Evolutionary conservation across 2,797 vertebrate species (phyloP), one percentile per base, ranked within the genome.

Genomic region (Anguilla marmorata): DNA sequence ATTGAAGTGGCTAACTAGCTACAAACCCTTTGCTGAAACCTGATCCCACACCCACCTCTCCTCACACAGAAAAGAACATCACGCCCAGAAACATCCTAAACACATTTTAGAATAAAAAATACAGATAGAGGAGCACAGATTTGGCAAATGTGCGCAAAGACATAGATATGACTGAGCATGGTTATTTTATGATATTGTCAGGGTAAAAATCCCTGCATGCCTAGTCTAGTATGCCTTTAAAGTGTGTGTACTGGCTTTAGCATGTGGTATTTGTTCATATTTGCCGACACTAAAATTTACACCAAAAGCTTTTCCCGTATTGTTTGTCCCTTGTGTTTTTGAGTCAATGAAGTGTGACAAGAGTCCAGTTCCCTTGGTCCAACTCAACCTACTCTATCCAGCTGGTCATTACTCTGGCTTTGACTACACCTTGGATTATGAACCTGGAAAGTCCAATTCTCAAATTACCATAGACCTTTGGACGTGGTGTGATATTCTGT

Each of bases 391-490:
- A 30, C 16, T 86, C 79, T 85, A 83, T 4, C 58, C 37, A 79
- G 16, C 19, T 83, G 86, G 85, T 58, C 79, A 83, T 60, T 45
- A 0, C 90, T 85, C 16, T 74, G 74, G 52, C 88, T 90, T 9
- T 80, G 76, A 88, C 19, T 90, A 41, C 79, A 85, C 45, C 86
- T 50, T 48, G 8, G 83, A 60, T 87, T 41, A 86, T 89, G 85
- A 91, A 90, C 87, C 86, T 56, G 50, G 85, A 89, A 90, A 89
- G 90, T 89, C 91, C 90, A 91, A 74, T 90, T 88, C 89, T 85
- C 27, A 37, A 60, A 56, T 37, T 37, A 14, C 1, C n/a, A 37
- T 2, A 85, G 27, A 16, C n/a, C 50, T 85, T 85, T 54, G 14
- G 11, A 56, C 30, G 27, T 24, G 50, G 16, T 85, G 83, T 14